A percentile compares a stretch with the other conserved stretches of the same genome.
phyloP scores from a whole-genome alignment of 2,797 vertebrate species.

The Carduelis carduelis region DNA sequence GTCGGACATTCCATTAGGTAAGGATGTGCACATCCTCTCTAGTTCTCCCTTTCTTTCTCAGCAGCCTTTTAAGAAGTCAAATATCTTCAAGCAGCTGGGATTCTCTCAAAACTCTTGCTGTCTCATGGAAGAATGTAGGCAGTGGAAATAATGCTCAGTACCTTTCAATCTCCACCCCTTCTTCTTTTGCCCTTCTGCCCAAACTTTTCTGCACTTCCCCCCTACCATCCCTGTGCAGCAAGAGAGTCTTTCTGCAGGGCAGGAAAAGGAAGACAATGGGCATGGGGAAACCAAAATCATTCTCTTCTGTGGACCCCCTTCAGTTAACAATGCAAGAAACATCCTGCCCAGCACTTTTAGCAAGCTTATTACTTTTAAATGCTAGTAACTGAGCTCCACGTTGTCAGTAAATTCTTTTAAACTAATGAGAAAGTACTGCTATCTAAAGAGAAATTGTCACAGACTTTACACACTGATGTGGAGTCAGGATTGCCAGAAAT shows the following conservation, averaged over 20 bases:
- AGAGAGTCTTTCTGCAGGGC: background rate
- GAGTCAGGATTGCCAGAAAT: background rate
- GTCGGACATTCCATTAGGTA: background rate
- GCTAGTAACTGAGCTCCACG: background rate
- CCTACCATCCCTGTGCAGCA: background rate
- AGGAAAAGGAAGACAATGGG: background rate
- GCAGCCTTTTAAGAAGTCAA: background rate
- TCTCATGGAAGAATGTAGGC: background rate
- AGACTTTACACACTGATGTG: background rate
- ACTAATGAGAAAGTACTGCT: background rate
- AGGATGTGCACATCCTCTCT: background rate
- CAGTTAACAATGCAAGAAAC: background rate
- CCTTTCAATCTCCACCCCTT: background rate
- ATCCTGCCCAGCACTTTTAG: background rate
- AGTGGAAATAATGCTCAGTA: background rate
- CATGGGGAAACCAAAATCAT: background rate
- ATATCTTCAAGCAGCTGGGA: background rate
- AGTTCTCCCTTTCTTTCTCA: background rate
- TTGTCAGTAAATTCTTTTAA: background rate
- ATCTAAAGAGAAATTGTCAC: background rate
- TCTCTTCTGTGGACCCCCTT: accelerated
- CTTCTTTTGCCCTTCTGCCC: background rate
- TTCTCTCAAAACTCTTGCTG: background rate
- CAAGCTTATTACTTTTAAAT: background rate
- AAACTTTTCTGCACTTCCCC: background rate